Evolutionary conservation across 2,888 invertebrate genomes (phyloP), one percentile per base, ranked within the genome.

Genomic region (Latrodectus elegans): DNA sequence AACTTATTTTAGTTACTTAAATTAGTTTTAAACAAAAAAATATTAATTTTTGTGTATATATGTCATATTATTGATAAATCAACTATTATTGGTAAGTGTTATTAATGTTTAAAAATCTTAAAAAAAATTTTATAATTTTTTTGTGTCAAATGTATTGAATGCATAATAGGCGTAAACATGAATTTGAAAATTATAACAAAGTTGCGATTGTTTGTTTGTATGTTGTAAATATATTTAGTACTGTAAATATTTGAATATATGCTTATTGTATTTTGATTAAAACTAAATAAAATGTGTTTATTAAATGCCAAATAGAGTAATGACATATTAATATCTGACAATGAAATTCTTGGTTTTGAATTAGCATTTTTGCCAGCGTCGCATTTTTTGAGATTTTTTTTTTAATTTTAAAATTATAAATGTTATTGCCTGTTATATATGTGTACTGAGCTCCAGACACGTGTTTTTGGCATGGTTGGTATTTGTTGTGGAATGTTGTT

Each of bases 251-350:
- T 12, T 49, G 12, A 12, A 17, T 68, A 17, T 68, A 17, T 68
- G 22, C 11, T n/a, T 68, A 14, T 68, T 68, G 68, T 22, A 26
- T 68, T 64, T 64, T 64, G 64, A 64, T 64, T 64, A 11, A 68
- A 70, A 70, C 55, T 78, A 70, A 14, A 22, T n/a, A 80, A 71
- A 51, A 72, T 55, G 70, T 80, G 80, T 53, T 74, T 83, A 82
- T 83, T 88, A 77, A 82, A 78, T 88, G 82, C 87, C 87, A 78
- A 88, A 88, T 88, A 88, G 87, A 83, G 87, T 88, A 88, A 77
- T 88, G 87, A 88, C 87, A 88, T 65, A 88, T 67, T 82, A 88
- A 71, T 77, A 86, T 86, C 72, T 86, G 86, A 86, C 86, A 86
- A 73, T 86, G 86, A 81, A 86, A 81, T 86, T 74, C 78, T 79